Evolutionary conservation across 2,113 vertebrate genomes (phyloP).

Genomic region (Ceyx cyanopectus): DNA sequence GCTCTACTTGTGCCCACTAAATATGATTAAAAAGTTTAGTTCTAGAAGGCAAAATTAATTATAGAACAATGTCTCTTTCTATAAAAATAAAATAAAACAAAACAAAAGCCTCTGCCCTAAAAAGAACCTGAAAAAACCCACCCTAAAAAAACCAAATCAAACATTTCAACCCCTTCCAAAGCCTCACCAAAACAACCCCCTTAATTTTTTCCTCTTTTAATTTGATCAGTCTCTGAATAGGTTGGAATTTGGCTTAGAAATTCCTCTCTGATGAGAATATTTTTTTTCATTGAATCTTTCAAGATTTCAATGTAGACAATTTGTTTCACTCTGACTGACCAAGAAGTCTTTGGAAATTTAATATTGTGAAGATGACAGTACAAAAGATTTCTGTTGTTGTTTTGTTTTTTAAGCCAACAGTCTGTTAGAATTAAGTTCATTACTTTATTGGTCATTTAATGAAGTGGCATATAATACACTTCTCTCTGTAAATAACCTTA

Average conservation of each 20-base stretch:
- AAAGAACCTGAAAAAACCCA: not conserved
- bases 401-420: not conserved
- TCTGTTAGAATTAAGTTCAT: not conserved
- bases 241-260: not conserved
- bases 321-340: not conserved
- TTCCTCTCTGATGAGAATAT: not conserved
- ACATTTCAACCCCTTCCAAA: no score
- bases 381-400: not conserved
- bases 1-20: not conserved
- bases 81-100: not conserved
- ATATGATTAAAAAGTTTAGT: not conserved
- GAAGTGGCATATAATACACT: not conserved
- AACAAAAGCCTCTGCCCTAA: not conserved
- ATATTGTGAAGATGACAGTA: not conserved
- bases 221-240: not conserved
- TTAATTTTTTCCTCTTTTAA: accelerated
- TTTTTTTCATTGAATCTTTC: not conserved
- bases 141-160: no score
- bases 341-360: not conserved
- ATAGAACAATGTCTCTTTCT: not conserved
- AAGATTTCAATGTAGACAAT: not conserved
- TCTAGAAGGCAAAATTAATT: not conserved
- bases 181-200: no score
- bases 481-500: not conserved
- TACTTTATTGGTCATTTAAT: not conserved